These are phyloP conservation scores for Epizoanthus ramosus DNA, from an alignment of 92 coral and sea anemone species.

Conservation along the genomic window DNA sequence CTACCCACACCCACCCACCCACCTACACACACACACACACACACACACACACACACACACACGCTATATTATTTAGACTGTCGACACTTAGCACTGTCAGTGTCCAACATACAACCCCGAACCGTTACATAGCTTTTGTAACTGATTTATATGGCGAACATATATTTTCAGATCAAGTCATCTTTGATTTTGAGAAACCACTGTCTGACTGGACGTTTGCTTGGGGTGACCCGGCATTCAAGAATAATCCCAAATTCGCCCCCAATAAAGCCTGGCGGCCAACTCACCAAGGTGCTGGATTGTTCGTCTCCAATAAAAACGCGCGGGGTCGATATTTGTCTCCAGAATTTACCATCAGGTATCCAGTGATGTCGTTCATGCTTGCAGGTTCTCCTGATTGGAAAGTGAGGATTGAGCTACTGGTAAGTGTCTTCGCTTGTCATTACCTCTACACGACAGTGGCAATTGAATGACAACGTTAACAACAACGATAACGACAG, in stretches of 20 bases:
- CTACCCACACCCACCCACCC: no score
- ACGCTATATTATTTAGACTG: neutral
- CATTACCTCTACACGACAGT: no score
- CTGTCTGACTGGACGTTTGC: slow-evolving; percentile 24
- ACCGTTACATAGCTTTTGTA: neutral
- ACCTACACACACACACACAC: no score
- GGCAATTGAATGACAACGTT: no score
- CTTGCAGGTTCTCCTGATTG: slow-evolving; percentile 26
- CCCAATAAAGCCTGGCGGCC: slow-evolving; percentile 22
- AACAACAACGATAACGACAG: no score
- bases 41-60: no score
- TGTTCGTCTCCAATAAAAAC: slow-evolving; percentile 12
- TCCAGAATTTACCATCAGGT: slow-evolving; percentile 28
- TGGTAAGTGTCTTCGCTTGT: slow-evolving; percentile 4
- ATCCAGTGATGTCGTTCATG: slow-evolving; percentile 21
- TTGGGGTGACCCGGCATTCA: slow-evolving; percentile 18
- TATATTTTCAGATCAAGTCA: slow-evolving; percentile 12
- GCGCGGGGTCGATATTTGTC: slow-evolving; percentile 18
- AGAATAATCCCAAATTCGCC: slow-evolving; percentile 22
- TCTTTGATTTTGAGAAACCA: slow-evolving; percentile 35
- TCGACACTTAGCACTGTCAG: no score
- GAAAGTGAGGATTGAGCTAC: slow-evolving; percentile 29
- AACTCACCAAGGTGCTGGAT: slow-evolving; percentile 42
- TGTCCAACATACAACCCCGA: neutral
- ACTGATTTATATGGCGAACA: neutral